These are phyloP conservation scores for Heterohyrax brucei DNA, from an alignment of 2,797 vertebrate species.

Conservation along the genomic window DNA sequence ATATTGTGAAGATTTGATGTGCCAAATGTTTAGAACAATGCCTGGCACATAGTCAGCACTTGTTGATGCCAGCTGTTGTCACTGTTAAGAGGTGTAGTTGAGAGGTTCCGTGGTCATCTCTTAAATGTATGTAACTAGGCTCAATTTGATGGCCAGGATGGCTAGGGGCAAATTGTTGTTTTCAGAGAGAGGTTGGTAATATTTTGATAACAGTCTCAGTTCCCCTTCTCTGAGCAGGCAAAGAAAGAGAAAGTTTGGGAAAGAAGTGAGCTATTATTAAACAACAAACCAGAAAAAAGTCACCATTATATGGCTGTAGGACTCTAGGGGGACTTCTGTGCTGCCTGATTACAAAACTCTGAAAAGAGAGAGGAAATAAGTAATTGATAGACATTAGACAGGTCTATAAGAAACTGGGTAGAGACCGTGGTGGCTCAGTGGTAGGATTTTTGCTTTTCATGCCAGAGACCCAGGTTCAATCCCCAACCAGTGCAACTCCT, in stretches of 20 bases:
- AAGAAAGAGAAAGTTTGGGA: neutral
- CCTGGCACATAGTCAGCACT: neutral
- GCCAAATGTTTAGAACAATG: neutral
- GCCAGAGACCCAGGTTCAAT: neutral
- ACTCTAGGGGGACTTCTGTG: neutral
- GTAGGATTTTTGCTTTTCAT: neutral
- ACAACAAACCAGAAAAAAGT: neutral
- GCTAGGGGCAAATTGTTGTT: neutral
- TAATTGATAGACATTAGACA: neutral
- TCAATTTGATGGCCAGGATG: neutral
- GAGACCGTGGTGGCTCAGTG: neutral
- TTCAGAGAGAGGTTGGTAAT: slow-evolving; percentile 16
- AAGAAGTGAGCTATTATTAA: neutral
- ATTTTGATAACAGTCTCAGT: neutral
- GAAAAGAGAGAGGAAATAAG: neutral
- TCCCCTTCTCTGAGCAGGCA: neutral
- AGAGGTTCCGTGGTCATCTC: neutral
- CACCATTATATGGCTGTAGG: neutral
- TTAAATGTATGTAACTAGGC: neutral
- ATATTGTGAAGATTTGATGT: neutral
- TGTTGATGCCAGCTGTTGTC: neutral
- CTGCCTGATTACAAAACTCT: slow-evolving; percentile 31
- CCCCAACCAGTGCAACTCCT: neutral
- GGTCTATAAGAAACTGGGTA: neutral
- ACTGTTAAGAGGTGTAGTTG: neutral